Percentiles rank a stretch among this genome's conserved stretches.
These are phyloP conservation scores for Xiphophorus hellerii DNA, from an alignment of 2,113 vertebrate genomes.

Conservation along the genomic window DNA sequence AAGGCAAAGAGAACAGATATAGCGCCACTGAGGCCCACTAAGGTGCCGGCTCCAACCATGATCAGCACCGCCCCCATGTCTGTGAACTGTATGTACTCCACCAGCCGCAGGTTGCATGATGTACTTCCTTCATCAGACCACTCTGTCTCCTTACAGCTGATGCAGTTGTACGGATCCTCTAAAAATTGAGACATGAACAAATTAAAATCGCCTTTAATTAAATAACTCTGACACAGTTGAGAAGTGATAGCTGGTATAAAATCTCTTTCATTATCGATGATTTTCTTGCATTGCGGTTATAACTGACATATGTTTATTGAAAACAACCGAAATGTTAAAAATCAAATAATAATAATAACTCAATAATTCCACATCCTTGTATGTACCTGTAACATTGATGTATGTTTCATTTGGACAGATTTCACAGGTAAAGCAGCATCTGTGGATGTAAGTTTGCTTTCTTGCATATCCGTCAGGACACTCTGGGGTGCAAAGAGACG, in stretches of 20 bases:
- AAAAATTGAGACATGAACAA: background rate
- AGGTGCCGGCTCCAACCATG: conserved; percentile 34
- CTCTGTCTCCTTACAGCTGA: conserved; percentile 74
- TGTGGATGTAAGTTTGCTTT: conserved; percentile 50
- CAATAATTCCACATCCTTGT: background rate
- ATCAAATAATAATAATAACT: background rate
- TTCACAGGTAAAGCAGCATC: conserved; percentile 84
- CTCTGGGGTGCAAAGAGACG: conserved; percentile 51
- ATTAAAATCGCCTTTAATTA: background rate
- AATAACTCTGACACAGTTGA: background rate
- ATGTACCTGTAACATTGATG: conserved; percentile 81
- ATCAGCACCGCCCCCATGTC: conserved; percentile 72
- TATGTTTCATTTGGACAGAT: conserved; percentile 80
- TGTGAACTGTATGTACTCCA: conserved; percentile 77
- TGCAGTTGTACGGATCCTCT: conserved; percentile 79
- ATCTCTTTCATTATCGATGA: background rate
- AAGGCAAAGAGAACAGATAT: conserved; percentile 77
- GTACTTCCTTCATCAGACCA: conserved; percentile 83
- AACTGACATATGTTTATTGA: background rate
- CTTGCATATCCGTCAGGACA: conserved; percentile 49
- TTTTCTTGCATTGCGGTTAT: too few relatives aligned
- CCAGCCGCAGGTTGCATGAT: conserved; percentile 72
- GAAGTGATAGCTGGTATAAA: background rate
- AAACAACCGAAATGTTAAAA: background rate
- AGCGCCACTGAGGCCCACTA: conserved; percentile 71